phyloP scores from a whole-genome alignment of 2,113 vertebrate genomes.

The Tachuris rubrigastra region DNA sequence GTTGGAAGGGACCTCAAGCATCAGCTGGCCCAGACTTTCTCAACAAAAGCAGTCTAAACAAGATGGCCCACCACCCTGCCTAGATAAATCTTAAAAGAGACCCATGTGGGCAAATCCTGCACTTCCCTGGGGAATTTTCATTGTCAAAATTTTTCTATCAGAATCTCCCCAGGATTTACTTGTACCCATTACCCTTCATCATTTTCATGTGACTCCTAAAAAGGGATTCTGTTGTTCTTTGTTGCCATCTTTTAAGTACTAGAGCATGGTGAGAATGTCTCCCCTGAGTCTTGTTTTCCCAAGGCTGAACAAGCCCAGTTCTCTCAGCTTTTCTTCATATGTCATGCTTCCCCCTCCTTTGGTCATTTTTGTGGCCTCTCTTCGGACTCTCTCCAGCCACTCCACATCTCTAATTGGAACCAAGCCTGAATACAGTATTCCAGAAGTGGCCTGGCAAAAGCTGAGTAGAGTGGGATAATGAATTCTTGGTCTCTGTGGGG shows the following conservation, averaged over 20 bases:
- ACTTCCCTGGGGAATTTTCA: background rate
- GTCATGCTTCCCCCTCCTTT: background rate
- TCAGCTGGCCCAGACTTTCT: background rate
- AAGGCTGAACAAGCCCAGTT: background rate
- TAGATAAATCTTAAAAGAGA: background rate
- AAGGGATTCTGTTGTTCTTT: background rate
- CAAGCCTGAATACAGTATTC: background rate
- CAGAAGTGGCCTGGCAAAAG: background rate
- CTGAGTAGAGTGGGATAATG: background rate
- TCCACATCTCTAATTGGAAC: background rate
- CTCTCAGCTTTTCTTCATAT: background rate
- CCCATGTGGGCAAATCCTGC: background rate
- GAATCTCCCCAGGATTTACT: background rate
- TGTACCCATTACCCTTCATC: too few species aligned
- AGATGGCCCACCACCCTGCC: background rate
- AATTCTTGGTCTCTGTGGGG: background rate
- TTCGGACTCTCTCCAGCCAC: background rate
- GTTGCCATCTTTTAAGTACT: background rate
- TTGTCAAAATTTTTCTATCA: background rate
- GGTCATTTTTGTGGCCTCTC: background rate
- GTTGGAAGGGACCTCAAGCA: background rate
- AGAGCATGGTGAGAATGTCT: background rate
- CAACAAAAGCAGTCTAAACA: background rate
- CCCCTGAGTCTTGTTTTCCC: background rate
- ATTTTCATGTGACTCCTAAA: background rate